Conservation (phyloP, 2,113 vertebrate species). For the Tetrao urogallus region DNA sequence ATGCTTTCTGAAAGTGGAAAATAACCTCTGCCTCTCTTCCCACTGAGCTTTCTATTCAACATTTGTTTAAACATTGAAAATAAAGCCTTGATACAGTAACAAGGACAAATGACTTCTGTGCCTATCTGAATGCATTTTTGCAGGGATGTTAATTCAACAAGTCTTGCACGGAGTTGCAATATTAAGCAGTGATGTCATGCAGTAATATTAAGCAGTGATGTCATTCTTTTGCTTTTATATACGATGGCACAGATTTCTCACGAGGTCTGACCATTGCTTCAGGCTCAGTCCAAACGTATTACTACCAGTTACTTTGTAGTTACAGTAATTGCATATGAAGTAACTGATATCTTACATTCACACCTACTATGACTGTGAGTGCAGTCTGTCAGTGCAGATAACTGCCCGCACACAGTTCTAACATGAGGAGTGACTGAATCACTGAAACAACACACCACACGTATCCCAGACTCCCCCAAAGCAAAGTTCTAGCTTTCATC, state of each 20-base stretch:
- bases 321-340: not conserved
- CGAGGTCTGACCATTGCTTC: not conserved
- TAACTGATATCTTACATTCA: not conserved
- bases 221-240: not conserved
- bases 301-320: not conserved
- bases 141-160: not conserved
- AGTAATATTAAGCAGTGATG: not conserved
- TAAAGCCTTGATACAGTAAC: not conserved
- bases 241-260: not conserved
- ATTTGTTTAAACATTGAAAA: not conserved
- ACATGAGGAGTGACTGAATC: not conserved
- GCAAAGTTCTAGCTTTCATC: not conserved
- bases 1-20: not conserved
- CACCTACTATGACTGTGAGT: not conserved
- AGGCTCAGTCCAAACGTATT: not conserved
- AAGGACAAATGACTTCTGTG: not conserved
- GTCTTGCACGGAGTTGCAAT: not conserved
- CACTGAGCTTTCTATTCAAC: not conserved
- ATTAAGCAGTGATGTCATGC: not conserved
- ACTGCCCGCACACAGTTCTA: not conserved
- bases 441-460: accelerated
- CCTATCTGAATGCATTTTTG: not conserved
- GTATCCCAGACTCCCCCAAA: not conserved
- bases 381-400: not conserved
- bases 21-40: conserved; percentile 23